A percentile compares a stretch with the other conserved stretches of the same genome.
These are phyloP conservation scores for Parauchenoglanis ngamensis DNA, from an alignment of 2,797 vertebrate species.

Conservation along the genomic window DNA sequence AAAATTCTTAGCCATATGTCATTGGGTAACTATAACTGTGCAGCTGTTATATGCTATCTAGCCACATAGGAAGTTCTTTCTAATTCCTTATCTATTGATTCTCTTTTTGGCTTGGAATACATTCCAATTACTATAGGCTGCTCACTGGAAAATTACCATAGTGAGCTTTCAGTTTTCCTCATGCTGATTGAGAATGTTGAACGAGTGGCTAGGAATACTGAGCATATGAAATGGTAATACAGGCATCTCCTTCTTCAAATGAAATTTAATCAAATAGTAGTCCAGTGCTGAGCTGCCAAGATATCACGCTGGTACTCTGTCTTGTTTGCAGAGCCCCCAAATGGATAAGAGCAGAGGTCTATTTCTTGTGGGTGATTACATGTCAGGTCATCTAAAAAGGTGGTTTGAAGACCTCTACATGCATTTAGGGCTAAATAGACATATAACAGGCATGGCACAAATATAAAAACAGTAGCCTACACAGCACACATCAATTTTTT, in stretches of 20 bases:
- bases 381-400: background rate
- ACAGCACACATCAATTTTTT: background rate
- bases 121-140: constrained; percentile 49
- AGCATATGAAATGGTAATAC: constrained; percentile 46
- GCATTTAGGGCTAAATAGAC: background rate
- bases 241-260: constrained; percentile 35
- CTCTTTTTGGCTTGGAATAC: constrained; percentile 46
- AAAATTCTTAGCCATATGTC: background rate
- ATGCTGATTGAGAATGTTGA: constrained; percentile 35
- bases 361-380: constrained; percentile 9
- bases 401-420: background rate
- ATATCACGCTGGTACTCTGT: background rate
- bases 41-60: background rate
- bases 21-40: background rate
- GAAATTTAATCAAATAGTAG: constrained; percentile 7
- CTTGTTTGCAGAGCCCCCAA: background rate
- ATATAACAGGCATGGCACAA: background rate
- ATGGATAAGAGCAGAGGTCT: background rate
- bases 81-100: constrained; percentile 35
- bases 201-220: constrained; percentile 31
- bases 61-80: background rate
- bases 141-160: constrained; percentile 52
- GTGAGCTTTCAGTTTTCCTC: constrained; percentile 38
- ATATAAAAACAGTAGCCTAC: background rate
- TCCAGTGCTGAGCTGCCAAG: constrained; percentile 6